These are phyloP conservation scores for Falco columbarius DNA, from an alignment of 2,797 vertebrate genomes.

Conservation along the genomic window DNA sequence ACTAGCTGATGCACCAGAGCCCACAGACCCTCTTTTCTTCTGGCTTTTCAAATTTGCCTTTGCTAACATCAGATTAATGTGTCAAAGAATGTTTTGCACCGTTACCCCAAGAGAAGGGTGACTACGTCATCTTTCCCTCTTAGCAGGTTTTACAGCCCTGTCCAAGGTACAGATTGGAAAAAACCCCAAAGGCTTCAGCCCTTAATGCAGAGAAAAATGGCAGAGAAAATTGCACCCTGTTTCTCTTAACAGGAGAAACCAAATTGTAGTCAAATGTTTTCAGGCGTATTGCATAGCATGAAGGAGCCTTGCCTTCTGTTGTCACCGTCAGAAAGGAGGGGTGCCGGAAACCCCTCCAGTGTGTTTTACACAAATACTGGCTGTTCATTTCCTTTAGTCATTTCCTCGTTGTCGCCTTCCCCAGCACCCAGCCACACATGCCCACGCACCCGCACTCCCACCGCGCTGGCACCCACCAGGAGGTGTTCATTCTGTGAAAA, in stretches of 20 bases:
- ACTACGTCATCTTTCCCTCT: background rate
- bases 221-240: background rate
- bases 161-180: background rate
- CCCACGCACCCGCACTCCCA: background rate
- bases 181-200: background rate
- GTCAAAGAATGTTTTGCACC: background rate
- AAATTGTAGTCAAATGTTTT: fast-evolving
- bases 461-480: fast-evolving
- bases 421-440: background rate
- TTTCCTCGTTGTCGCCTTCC: background rate
- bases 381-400: background rate
- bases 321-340: background rate
- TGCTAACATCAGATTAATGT: fast-evolving
- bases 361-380: background rate
- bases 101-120: background rate
- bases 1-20: background rate
- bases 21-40: background rate
- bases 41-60: background rate
- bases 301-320: background rate
- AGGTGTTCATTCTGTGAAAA: fast-evolving
- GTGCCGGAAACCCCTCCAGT: background rate
- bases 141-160: background rate
- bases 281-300: fast-evolving
- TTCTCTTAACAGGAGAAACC: background rate
- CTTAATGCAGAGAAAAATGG: too few species aligned